Evolutionary conservation across 2,888 invertebrate genomes (phyloP).

Genomic region (Plemyria rubiginata): DNA sequence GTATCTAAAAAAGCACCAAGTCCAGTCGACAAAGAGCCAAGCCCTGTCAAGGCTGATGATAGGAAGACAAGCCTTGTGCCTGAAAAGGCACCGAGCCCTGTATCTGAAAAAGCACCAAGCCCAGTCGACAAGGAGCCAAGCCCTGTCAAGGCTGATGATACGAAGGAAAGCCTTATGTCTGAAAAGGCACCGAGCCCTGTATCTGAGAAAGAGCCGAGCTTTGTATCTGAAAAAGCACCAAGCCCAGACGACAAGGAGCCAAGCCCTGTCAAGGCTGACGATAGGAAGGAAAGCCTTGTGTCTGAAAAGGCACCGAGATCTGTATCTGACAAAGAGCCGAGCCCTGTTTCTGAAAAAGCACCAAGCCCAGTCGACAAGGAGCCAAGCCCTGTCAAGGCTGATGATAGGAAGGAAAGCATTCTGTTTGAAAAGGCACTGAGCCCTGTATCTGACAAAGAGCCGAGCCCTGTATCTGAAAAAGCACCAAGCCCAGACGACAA

Average conservation of each 20-base stretch:
- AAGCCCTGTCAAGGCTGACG: not conserved
- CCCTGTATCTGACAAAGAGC: slow-evolving; percentile 9
- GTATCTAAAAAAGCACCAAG: slow-evolving; percentile 28
- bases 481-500: too few species aligned
- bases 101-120: not conserved
- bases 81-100: slow-evolving; percentile 1
- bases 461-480: slow-evolving; percentile 21
- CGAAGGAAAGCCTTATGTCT: slow-evolving; percentile 5
- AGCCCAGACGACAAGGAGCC: not conserved
- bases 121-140: slow-evolving; percentile 25
- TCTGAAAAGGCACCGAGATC: slow-evolving; percentile 1
- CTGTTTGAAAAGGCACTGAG: slow-evolving; percentile 5
- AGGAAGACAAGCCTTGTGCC: slow-evolving; percentile 17
- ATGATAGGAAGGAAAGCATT: slow-evolving; percentile 22
- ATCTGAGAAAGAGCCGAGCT: too few species aligned
- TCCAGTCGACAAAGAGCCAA: slow-evolving; percentile 10
- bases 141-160: slow-evolving; percentile 12
- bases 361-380: slow-evolving; percentile 12
- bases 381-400: slow-evolving; percentile 22
- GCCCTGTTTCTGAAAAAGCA: too few species aligned
- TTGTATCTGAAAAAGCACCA: not conserved
- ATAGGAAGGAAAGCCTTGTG: slow-evolving; percentile 28
- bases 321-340: too few species aligned
- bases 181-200: not conserved
- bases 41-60: slow-evolving; percentile 11